Conservation (phyloP, 2,888 invertebrate species). For the Ethmia dodecea region DNA sequence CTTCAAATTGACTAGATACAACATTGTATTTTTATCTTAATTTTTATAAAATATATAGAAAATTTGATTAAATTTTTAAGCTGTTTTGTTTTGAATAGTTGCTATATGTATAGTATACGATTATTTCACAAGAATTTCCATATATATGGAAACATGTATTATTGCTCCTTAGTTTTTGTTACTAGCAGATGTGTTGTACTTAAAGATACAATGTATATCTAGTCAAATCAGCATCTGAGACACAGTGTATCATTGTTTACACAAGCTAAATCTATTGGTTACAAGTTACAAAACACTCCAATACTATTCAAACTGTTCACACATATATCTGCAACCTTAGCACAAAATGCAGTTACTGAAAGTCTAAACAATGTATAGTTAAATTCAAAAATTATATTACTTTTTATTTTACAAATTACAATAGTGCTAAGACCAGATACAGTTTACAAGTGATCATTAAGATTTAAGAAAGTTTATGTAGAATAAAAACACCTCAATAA, state of each 20-base stretch:
- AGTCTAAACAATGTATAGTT: conserved; percentile 2
- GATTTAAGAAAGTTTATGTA: conserved; percentile 32
- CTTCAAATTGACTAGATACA: conserved; percentile 57
- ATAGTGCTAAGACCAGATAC: conserved; percentile 57
- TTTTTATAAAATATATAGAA: no score
- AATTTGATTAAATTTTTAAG: no score
- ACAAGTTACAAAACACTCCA: conserved; percentile 63
- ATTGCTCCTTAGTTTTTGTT: no score
- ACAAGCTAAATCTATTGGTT: conserved; percentile 50
- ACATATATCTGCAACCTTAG: conserved; percentile 48
- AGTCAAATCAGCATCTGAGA: conserved; percentile 51
- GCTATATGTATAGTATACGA: no score
- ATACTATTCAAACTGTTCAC: conserved; percentile 44
- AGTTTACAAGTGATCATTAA: conserved; percentile 30
- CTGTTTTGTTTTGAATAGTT: no score
- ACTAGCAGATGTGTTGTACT: neutral
- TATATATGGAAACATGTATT: no score
- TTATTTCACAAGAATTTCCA: no score
- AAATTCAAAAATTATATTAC: neutral
- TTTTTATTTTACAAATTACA: conserved; percentile 8
- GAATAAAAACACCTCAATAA: conserved; percentile 40
- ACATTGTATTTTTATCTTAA: conserved; percentile 34
- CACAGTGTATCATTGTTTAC: conserved; percentile 40
- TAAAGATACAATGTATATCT: conserved; percentile 41
- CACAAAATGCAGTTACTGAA: conserved; percentile 39